A percentile compares a stretch with the other conserved stretches of the same genome.
Evolutionary conservation across 2,797 vertebrate species (phyloP).

Genomic region (Neosalanx taihuensis): DNA sequence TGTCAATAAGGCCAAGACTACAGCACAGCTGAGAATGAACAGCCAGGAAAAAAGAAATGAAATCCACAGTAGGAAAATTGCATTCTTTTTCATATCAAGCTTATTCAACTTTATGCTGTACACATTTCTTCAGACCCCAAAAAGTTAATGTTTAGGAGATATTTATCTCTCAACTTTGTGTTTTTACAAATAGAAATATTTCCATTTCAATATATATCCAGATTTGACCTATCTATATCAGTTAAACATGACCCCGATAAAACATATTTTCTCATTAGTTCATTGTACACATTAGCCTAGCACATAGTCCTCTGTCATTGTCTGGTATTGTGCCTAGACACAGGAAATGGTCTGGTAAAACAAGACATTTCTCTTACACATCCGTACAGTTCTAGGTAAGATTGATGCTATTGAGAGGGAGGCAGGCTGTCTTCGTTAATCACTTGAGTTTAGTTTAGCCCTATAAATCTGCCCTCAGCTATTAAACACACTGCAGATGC

Average conservation of each 20-base stretch:
- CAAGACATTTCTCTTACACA: neutral
- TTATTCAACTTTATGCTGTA: neutral
- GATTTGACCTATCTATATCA: neutral
- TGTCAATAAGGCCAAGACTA: neutral
- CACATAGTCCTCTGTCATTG: neutral
- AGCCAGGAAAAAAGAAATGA: neutral
- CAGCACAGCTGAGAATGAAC: neutral
- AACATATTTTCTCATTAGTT: neutral
- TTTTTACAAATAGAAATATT: neutral
- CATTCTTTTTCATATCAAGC: neutral
- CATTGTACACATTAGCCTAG: constrained; percentile 2
- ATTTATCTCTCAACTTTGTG: no score
- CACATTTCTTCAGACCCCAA: no score
- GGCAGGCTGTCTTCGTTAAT: constrained; percentile 12
- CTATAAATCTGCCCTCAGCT: constrained; percentile 14
- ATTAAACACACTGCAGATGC: constrained; percentile 2
- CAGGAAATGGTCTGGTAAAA: constrained; percentile 10
- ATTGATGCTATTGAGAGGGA: constrained; percentile 13
- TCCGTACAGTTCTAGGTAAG: constrained; percentile 7
- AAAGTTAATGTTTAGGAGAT: no score
- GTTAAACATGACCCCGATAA: neutral
- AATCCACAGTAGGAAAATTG: neutral
- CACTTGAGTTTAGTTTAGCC: constrained; percentile 1
- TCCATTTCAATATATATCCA: neutral
- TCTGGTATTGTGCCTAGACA: neutral